A percentile compares a stretch with the other conserved stretches of the same genome.
These are phyloP conservation scores for Crioceris asparagi DNA, from an alignment of 2,888 invertebrate genomes.

Conservation along the genomic window DNA sequence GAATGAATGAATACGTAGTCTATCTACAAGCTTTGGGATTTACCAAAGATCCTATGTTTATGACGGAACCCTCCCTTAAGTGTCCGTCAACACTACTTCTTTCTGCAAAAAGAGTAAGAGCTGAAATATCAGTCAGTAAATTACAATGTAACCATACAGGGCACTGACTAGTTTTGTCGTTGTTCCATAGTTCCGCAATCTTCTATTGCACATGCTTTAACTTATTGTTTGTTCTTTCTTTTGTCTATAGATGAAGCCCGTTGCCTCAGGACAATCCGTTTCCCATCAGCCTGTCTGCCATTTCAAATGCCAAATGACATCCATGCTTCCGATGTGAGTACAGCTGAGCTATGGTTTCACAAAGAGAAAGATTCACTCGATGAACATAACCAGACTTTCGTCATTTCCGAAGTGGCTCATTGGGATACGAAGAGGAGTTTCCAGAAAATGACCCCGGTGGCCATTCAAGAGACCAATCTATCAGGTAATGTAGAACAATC, in stretches of 20 bases:
- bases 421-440: slow-evolving; percentile 60
- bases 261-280: slow-evolving; percentile 40
- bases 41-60: too few species aligned
- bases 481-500: slow-evolving; percentile 44
- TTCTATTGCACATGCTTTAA: too few species aligned
- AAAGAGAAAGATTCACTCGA: slow-evolving; percentile 56
- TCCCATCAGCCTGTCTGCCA: slow-evolving; percentile 63
- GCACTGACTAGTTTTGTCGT: too few species aligned
- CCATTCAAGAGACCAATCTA: slow-evolving; percentile 64
- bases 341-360: slow-evolving; percentile 73
- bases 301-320: slow-evolving; percentile 69
- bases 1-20: too few species aligned
- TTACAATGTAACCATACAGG: too few species aligned
- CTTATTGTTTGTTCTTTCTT: too few species aligned
- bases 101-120: too few species aligned
- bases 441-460: slow-evolving; percentile 67
- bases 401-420: slow-evolving; percentile 62
- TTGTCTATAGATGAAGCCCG: slow-evolving; percentile 46
- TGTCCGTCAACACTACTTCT: too few species aligned
- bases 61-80: too few species aligned
- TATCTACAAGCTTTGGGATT: too few species aligned
- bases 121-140: too few species aligned
- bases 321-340: slow-evolving; percentile 61
- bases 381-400: slow-evolving; percentile 61
- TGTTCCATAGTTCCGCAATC: too few species aligned